A percentile compares a stretch with the other conserved stretches of the same genome.
These are phyloP conservation scores for Hypothenemus hampei DNA, from an alignment of 1,140 invertebrate species.

Conservation along the genomic window DNA sequence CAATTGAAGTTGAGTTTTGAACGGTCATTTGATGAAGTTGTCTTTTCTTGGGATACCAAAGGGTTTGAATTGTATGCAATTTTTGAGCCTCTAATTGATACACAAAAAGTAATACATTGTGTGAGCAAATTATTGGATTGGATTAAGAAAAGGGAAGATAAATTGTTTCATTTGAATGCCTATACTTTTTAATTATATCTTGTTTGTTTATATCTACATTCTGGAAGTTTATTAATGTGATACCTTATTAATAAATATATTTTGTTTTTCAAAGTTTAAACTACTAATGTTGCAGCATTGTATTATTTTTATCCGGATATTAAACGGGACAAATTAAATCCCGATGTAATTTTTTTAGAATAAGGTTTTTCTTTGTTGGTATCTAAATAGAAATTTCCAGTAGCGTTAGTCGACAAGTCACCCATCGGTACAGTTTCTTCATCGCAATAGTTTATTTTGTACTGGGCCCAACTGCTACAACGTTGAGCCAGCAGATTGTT, in stretches of 20 bases:
- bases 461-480: constrained; percentile 43
- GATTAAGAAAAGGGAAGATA: constrained; percentile 92
- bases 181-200: constrained; percentile 40
- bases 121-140: constrained; percentile 86
- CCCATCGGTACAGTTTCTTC: constrained; percentile 53
- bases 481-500: constrained; percentile 55
- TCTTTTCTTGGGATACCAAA: constrained; percentile 89
- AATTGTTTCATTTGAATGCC: constrained; percentile 82
- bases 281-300: no score
- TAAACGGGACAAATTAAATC: constrained; percentile 9
- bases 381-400: constrained; percentile 59
- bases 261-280: no score
- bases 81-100: constrained; percentile 86
- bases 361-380: constrained; percentile 52
- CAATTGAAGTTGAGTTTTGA: constrained; percentile 87
- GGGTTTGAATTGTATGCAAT: constrained; percentile 91
- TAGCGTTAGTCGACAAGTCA: constrained; percentile 47
- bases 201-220: no score
- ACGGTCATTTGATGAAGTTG: constrained; percentile 74
- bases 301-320: no score
- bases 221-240: no score
- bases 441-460: constrained; percentile 30
- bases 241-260: no score
- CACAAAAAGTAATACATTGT: constrained; percentile 75
- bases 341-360: constrained; percentile 8